A percentile compares a stretch with the other conserved stretches of the same genome.
These are phyloP conservation scores for Sciurus carolinensis DNA, from an alignment of 2,797 vertebrate genomes.

Conservation along the genomic window DNA sequence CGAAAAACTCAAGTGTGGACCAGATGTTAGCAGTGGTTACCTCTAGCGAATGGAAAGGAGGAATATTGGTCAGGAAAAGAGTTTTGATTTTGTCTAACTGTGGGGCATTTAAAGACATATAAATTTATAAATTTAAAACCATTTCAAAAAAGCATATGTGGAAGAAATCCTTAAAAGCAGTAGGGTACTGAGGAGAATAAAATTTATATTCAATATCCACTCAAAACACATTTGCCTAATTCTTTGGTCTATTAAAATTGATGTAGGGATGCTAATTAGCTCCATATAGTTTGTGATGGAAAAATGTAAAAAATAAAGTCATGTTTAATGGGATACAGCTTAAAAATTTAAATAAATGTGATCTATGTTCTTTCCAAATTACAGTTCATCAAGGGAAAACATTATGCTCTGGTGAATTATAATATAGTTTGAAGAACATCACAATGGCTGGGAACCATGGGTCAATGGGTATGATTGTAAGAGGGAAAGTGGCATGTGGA, in stretches of 20 bases:
- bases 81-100: neutral
- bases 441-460: neutral
- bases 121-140: neutral
- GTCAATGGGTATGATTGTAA: neutral
- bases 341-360: conserved; percentile 52
- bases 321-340: neutral
- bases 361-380: conserved; percentile 30
- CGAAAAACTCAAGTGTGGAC: neutral
- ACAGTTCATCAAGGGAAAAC: neutral
- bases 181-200: neutral
- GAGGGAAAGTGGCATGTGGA: neutral
- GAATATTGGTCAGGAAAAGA: neutral
- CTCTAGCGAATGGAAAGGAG: neutral
- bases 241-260: conserved; percentile 33
- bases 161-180: conserved; percentile 7
- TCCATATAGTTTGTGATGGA: neutral
- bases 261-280: neutral
- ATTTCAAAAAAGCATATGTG: neutral
- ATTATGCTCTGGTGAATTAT: neutral
- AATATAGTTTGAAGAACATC: conserved; percentile 27
- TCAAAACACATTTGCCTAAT: conserved; percentile 31
- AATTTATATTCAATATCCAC: neutral
- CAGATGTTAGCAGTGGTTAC: neutral
- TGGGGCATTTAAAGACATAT: neutral
- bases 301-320: conserved; percentile 17